A percentile compares a stretch with the other conserved stretches of the same genome.
phyloP scores from a whole-genome alignment of 2,113 vertebrate species.

The Lophius piscatorius region DNA sequence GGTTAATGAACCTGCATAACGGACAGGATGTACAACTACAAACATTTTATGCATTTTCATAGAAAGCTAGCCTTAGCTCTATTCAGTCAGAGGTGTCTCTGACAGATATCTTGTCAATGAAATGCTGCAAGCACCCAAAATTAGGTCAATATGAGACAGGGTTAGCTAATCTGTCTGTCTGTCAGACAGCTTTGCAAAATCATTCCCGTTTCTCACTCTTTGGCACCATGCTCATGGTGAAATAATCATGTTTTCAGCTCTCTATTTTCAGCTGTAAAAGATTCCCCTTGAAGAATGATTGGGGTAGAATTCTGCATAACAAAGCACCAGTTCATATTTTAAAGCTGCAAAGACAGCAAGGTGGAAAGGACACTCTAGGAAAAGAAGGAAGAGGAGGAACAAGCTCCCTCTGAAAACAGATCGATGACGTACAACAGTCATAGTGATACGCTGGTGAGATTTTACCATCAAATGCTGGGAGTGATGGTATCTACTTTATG shows the following conservation, averaged over 20 bases:
- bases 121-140: slow-evolving; percentile 54
- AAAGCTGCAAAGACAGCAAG: not conserved
- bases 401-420: slow-evolving; percentile 18
- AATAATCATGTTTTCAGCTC: not conserved
- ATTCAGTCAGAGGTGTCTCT: slow-evolving; percentile 28
- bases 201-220: not conserved
- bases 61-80: slow-evolving; percentile 23
- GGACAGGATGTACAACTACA: not conserved
- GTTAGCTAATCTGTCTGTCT: slow-evolving; percentile 55
- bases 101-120: slow-evolving; percentile 55
- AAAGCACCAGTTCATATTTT: not conserved
- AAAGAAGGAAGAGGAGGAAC: not conserved
- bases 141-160: slow-evolving; percentile 61
- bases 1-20: slow-evolving; percentile 15
- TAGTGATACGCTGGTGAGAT: slow-evolving; percentile 11
- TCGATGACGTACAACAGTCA: slow-evolving; percentile 13
- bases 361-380: not conserved
- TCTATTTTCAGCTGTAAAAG: not conserved
- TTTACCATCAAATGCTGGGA: slow-evolving; percentile 40
- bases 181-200: slow-evolving; percentile 43
- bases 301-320: not conserved
- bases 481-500: slow-evolving; percentile 42
- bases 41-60: slow-evolving; percentile 17
- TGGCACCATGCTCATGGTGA: slow-evolving; percentile 3
- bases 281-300: not conserved